Evolutionary conservation across 2,113 vertebrate species (phyloP).

Genomic region (Fregetta grallaria): DNA sequence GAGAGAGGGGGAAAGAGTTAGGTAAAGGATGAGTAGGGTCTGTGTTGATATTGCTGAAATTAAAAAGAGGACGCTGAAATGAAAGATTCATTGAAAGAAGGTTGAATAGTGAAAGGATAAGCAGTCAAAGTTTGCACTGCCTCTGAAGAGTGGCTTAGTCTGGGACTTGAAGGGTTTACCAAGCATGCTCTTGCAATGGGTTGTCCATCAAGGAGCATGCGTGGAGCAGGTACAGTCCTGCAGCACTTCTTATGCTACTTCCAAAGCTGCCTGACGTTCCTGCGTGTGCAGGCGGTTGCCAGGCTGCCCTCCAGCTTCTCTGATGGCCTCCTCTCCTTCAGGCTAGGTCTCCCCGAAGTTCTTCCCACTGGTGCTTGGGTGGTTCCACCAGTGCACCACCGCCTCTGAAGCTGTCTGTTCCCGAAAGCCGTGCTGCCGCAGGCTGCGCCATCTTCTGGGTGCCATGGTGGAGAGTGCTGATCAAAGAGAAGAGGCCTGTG

Average conservation of each 20-base stretch:
- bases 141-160: not conserved
- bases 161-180: not conserved
- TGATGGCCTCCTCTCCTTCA: not conserved
- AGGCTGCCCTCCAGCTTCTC: not conserved
- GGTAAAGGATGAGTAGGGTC: not conserved
- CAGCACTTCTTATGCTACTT: not conserved
- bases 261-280: not conserved
- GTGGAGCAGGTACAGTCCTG: not conserved
- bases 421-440: not conserved
- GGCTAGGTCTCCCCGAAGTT: not conserved
- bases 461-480: accelerated
- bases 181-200: not conserved
- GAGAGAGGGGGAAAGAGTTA: not conserved
- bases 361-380: not conserved
- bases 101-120: not conserved
- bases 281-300: not conserved
- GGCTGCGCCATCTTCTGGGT: not conserved
- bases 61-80: not conserved
- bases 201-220: accelerated
- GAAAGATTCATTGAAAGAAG: not conserved
- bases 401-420: not conserved
- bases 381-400: not conserved
- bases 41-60: not conserved
- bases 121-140: not conserved
- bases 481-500: not conserved